These are phyloP conservation scores for Circaetus gallicus DNA, from an alignment of 2,113 vertebrate genomes.

Conservation along the genomic window DNA sequence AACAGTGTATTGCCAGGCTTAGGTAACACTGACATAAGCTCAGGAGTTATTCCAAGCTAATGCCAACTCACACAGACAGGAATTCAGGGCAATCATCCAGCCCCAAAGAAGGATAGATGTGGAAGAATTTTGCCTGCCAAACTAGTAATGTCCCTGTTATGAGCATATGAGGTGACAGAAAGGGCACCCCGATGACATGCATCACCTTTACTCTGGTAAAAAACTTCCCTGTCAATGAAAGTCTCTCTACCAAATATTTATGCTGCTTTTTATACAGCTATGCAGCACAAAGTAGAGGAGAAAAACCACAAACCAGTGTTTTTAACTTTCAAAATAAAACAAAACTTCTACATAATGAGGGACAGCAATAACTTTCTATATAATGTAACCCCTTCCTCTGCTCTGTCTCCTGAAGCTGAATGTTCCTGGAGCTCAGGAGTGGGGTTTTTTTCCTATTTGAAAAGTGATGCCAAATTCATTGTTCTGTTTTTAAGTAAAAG, in stretches of 20 bases:
- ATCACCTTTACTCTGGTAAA: background rate
- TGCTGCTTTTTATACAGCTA: background rate
- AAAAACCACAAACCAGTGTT: background rate
- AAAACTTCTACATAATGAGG: background rate
- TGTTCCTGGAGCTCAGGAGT: background rate
- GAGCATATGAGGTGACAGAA: conserved; percentile 6
- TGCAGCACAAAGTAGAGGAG: background rate
- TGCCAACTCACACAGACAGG: conserved; percentile 9
- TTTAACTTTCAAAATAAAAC: background rate
- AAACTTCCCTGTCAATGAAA: background rate
- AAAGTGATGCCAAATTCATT: background rate
- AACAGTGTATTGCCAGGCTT: background rate
- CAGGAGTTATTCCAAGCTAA: background rate
- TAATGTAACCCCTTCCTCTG: background rate
- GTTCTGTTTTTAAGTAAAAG: background rate
- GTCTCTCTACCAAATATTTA: background rate
- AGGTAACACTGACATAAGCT: conserved; percentile 26
- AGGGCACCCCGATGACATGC: background rate
- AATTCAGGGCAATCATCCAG: conserved; percentile 33
- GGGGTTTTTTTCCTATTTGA: background rate
- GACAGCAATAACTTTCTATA: background rate
- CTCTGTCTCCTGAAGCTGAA: background rate
- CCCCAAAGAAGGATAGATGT: background rate
- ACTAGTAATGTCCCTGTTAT: background rate
- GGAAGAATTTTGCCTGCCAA: conserved; percentile 44